These are phyloP conservation scores for Urocyon cinereoargenteus DNA, from an alignment of 2,797 vertebrate genomes.

Conservation along the genomic window DNA sequence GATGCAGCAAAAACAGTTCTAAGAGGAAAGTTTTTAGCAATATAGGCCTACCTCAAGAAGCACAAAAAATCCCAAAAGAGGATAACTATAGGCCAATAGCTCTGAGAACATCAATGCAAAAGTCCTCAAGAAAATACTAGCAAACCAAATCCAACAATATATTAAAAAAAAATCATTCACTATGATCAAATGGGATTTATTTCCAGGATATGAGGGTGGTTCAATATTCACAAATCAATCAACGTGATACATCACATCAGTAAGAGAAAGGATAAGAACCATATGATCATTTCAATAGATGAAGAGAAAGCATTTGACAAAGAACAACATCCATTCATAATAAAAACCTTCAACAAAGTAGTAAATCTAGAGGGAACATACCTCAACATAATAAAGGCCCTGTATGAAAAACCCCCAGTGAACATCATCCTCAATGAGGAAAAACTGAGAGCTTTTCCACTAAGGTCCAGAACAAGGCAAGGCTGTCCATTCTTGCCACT, in stretches of 20 bases:
- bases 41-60: not conserved
- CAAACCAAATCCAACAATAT: not conserved
- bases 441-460: not conserved
- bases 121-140: not conserved
- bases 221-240: not conserved
- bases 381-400: not conserved
- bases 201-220: not conserved
- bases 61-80: not conserved
- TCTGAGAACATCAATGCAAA: not conserved
- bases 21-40: not conserved
- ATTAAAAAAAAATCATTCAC: not conserved
- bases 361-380: not conserved
- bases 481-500: not conserved
- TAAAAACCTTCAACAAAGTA: not conserved
- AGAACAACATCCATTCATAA: not conserved
- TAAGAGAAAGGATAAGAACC: not conserved
- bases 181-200: not conserved
- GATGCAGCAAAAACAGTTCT: not conserved
- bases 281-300: not conserved
- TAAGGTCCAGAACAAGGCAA: not conserved
- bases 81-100: not conserved
- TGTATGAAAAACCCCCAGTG: not conserved
- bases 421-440: not conserved
- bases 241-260: not conserved
- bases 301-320: not conserved